A percentile compares a stretch with the other conserved stretches of the same genome.
Conservation (phyloP, 2,113 vertebrate genomes). For the Ellobius talpinus region DNA sequence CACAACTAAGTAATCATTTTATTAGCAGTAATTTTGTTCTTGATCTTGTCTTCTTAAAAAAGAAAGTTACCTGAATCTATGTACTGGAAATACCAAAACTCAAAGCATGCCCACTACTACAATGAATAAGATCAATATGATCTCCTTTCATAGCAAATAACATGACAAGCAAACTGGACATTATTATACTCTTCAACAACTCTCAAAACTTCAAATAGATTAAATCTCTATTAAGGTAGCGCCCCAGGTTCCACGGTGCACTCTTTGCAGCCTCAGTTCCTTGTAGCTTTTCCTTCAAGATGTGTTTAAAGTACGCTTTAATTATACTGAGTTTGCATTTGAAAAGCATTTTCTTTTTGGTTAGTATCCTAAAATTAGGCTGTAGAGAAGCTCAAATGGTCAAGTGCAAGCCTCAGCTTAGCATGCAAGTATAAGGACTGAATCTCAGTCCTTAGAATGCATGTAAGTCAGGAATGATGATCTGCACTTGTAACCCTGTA, state of each 20-base stretch:
- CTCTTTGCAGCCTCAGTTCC: background rate
- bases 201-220: slow-evolving; percentile 35
- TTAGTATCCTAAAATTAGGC: background rate
- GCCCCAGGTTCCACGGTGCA: background rate
- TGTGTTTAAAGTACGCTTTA: slow-evolving; percentile 36
- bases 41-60: slow-evolving; percentile 55
- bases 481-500: background rate
- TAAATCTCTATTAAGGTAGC: background rate
- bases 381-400: background rate
- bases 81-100: slow-evolving; percentile 11
- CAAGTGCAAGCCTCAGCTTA: too few relatives aligned
- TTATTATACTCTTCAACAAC: background rate
- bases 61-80: slow-evolving; percentile 19
- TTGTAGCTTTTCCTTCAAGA: background rate
- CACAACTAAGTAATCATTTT: slow-evolving; percentile 27
- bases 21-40: slow-evolving; percentile 46
- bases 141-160: slow-evolving; percentile 23
- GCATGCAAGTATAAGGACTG: background rate
- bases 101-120: slow-evolving; percentile 31
- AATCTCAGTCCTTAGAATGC: background rate
- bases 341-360: background rate
- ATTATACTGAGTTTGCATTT: slow-evolving; percentile 12
- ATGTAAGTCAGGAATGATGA: background rate
- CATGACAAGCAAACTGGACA: background rate
- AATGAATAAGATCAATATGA: slow-evolving; percentile 29